A percentile compares a stretch with the other conserved stretches of the same genome.
These are phyloP conservation scores for Gephyroberyx darwinii DNA, from an alignment of 2,797 vertebrate species.

Conservation along the genomic window DNA sequence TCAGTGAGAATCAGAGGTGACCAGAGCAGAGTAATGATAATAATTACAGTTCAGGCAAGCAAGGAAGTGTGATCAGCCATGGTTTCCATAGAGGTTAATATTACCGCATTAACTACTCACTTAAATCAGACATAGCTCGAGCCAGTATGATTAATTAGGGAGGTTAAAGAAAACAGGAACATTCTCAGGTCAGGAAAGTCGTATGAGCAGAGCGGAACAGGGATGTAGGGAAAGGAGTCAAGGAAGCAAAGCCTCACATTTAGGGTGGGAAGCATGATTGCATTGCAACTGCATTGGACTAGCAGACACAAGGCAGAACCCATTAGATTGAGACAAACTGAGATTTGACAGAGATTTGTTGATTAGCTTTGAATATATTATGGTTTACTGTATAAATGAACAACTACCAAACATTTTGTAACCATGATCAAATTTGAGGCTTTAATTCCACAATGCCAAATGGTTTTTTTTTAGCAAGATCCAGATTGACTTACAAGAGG, in stretches of 20 bases:
- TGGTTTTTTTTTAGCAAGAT: neutral
- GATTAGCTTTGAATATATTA: neutral
- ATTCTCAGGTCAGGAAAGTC: neutral
- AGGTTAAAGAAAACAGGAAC: conserved; percentile 19
- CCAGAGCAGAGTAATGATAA: conserved; percentile 13
- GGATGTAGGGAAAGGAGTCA: conserved; percentile 17
- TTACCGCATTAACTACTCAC: conserved; percentile 15
- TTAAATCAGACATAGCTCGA: conserved; percentile 42
- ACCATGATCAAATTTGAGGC: neutral
- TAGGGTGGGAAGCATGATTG: conserved; percentile 10
- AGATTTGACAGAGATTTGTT: conserved; percentile 17
- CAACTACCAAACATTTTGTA: neutral
- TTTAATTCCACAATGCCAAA: conserved; percentile 25
- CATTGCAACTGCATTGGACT: conserved; percentile 11
- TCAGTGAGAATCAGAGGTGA: conserved; percentile 36
- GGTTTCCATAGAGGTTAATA: conserved; percentile 24
- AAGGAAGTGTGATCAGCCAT: conserved; percentile 46
- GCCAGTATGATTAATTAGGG: conserved; percentile 44
- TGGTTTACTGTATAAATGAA: neutral
- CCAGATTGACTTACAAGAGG: conserved; percentile 85
- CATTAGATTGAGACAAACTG: neutral
- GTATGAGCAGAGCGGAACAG: conserved; percentile 27
- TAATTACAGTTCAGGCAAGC: conserved; percentile 51
- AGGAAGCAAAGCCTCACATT: conserved; percentile 50
- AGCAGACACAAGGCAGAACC: conserved; percentile 52